A percentile compares a stretch with the other conserved stretches of the same genome.
These are phyloP conservation scores for Acanthosepion pharaonis DNA, from an alignment of 2,888 invertebrate genomes.

Conservation along the genomic window DNA sequence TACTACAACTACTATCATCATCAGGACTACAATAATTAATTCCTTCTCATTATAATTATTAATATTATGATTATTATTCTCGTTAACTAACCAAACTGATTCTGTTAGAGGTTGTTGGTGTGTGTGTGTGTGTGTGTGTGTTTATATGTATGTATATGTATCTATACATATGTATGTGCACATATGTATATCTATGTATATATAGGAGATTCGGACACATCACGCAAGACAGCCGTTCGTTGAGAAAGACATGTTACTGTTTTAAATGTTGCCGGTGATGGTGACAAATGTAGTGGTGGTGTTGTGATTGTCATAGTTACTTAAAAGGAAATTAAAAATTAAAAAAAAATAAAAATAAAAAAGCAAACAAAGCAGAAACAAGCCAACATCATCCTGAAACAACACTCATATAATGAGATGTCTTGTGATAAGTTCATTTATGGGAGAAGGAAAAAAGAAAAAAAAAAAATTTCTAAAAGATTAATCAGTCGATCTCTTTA, in stretches of 20 bases:
- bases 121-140: not conserved
- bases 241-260: not conserved
- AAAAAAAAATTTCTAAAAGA: no score
- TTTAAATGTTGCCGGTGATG: conserved; percentile 33
- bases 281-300: not conserved
- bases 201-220: not conserved
- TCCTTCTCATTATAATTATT: conserved; percentile 33
- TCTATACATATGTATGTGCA: not conserved
- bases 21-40: not conserved
- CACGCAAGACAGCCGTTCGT: not conserved
- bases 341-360: no score
- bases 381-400: not conserved
- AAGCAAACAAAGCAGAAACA: not conserved
- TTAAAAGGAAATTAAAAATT: not conserved
- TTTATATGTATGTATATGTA: not conserved
- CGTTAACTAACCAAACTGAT: conserved; percentile 1
- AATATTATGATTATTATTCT: not conserved
- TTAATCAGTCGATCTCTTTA: no score
- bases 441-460: not conserved
- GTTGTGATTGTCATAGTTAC: conserved; percentile 18
- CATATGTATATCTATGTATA: not conserved
- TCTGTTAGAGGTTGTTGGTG: conserved; percentile 33
- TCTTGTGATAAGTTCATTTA: not conserved
- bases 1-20: not conserved
- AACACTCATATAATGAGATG: not conserved